Base-by-base conservation (phyloP, 37 sponge, comb jelly and placozoan genomes). In the Oscarella lobularis region DNA sequence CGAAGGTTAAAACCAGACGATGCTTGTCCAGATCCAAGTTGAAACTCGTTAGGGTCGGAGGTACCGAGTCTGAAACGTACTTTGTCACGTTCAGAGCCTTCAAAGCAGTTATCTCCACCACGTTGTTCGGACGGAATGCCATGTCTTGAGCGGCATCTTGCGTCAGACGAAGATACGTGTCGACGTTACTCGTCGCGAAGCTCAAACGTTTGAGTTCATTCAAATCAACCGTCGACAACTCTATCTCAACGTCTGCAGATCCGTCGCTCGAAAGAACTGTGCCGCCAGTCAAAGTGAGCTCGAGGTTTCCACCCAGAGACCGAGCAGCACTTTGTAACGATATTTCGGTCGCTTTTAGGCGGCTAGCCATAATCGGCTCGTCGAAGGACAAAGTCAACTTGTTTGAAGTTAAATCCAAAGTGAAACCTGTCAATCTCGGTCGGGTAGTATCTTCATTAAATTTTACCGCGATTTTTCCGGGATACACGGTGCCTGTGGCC, bases 401-500 rank as follows among this genome's bases (percentile, higher is more conserved):
- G 40, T 86, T 88, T 27, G 60, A 77, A 76, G 85, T 82, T 78
- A 94, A 78, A 38, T 94, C 85, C 6, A 94, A 77, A 0, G 88
- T 87, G 70, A 77, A 87, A 2, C 66, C 75, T 9, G 38, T 31
- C 6, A 94, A 69, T 31, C n/a, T 38, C 35, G 95, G 95, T 6
- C 32, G 66, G n/a, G 79, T 85, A 20, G 38, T 73, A 41, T 94
- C 95, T 2, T 66, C 74, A 30, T 67, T 38, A 2, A 93, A 74
- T 27, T 71, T 31, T 9, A 34, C 41, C 5, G 86, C 94, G 77
- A 84, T 84, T 0, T 79, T n/a, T 38, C 83, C 88, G 35, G 82
- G 75, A 29, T 68, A 74, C 34, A 77, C 88, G 36, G 40, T 66
- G 1, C 31, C 5, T 1, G 82, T 54, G 0, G 75, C 74, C 0